A percentile compares a stretch with the other conserved stretches of the same genome.
Evolutionary conservation across 2,113 vertebrate species (phyloP).

Genomic region (Centropus unirufus): DNA sequence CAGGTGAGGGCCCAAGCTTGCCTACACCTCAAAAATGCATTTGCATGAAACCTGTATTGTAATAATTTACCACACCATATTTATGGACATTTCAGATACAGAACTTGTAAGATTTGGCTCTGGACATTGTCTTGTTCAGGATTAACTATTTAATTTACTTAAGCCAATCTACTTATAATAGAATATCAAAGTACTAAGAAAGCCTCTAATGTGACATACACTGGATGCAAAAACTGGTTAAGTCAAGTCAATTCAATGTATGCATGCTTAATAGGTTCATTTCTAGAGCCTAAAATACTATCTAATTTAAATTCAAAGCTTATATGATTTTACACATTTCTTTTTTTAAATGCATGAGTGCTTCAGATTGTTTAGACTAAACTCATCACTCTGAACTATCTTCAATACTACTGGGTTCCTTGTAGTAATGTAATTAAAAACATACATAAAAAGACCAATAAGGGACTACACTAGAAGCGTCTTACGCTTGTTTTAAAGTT

Average conservation of each 20-base stretch:
- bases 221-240: rapidly evolving
- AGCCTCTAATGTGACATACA: not conserved
- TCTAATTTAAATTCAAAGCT: not conserved
- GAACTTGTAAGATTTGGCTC: not conserved
- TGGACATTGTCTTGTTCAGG: rapidly evolving
- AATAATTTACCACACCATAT: not conserved
- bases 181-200: not conserved
- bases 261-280: rapidly evolving
- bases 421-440: rapidly evolving
- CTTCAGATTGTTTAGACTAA: not conserved
- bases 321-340: rapidly evolving
- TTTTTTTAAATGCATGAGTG: rapidly evolving
- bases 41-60: not conserved
- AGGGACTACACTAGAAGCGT: rapidly evolving
- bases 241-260: rapidly evolving
- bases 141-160: not conserved
- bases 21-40: not conserved
- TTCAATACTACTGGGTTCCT: rapidly evolving
- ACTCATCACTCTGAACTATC: not conserved
- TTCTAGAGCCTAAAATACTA: not conserved
- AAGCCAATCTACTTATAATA: not conserved
- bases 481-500: not conserved
- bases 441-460: rapidly evolving
- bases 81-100: rapidly evolving
- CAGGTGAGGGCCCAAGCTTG: rapidly evolving